These are phyloP conservation scores for Pagetopsis macropterus DNA, from an alignment of 2,797 vertebrate species.

Conservation along the genomic window DNA sequence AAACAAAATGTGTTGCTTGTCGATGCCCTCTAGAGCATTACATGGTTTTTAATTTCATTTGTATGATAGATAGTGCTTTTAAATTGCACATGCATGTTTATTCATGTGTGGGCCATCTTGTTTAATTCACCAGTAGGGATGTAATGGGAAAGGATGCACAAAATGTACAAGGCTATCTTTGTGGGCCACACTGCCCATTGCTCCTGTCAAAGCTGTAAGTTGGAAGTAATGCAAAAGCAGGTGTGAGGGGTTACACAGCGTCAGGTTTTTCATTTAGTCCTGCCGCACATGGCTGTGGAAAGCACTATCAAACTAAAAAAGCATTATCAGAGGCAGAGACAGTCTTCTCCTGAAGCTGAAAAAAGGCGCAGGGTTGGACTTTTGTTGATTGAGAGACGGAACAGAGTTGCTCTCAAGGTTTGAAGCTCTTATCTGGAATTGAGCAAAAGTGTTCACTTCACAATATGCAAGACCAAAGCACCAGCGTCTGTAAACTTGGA, in stretches of 20 bases:
- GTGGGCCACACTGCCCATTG: conserved; percentile 3
- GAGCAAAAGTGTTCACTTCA: conserved; percentile 31
- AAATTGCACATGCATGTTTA: neutral
- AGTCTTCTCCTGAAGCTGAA: conserved; percentile 27
- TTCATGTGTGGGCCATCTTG: neutral
- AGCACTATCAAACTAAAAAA: conserved; percentile 5
- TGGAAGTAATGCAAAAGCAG: conserved; percentile 43
- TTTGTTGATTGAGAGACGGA: conserved; percentile 35
- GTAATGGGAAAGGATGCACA: neutral
- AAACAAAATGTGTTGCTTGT: neutral
- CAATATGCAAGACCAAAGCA: conserved; percentile 26
- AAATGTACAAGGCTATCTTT: conserved; percentile 42
- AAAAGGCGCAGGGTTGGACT: conserved; percentile 33
- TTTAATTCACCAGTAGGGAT: conserved; percentile 11
- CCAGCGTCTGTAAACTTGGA: conserved; percentile 17
- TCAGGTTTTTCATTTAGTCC: conserved; percentile 37
- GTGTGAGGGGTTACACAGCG: conserved; percentile 13
- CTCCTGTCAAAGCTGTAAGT: conserved; percentile 5
- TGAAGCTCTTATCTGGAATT: conserved; percentile 63
- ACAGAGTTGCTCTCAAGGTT: conserved; percentile 34
- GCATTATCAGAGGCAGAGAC: conserved; percentile 56
- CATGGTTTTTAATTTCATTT: neutral
- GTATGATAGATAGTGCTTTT: neutral
- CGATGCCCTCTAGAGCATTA: neutral
- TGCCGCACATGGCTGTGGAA: conserved; percentile 30